Conservation (phyloP, 2,113 vertebrate species). For the Bostrychus sinensis region DNA sequence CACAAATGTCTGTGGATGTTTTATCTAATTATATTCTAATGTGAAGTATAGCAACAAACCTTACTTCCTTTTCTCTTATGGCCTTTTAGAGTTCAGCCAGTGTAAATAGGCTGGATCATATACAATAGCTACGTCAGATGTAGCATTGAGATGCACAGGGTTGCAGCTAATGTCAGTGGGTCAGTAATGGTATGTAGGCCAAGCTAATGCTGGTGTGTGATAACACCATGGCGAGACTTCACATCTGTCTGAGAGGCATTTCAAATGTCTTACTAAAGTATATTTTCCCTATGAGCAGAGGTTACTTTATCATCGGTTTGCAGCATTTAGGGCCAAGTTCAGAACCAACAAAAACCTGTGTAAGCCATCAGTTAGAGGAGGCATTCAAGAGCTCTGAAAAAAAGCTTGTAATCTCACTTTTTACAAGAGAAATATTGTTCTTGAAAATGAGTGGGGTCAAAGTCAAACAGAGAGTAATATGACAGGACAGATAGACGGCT, state of each 20-base stretch:
- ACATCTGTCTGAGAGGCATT: constrained; percentile 30
- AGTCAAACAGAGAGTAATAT: background rate
- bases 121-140: constrained; percentile 26
- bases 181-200: constrained; percentile 49
- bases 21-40: constrained; percentile 52
- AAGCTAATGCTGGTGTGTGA: constrained; percentile 49
- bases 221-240: constrained; percentile 44
- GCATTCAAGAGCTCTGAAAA: background rate
- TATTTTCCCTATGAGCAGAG: constrained; percentile 5
- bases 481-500: background rate
- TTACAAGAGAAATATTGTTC: background rate
- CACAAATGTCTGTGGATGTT: constrained; percentile 31
- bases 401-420: background rate
- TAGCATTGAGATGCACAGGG: constrained; percentile 9
- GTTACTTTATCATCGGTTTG: constrained; percentile 23
- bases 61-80: constrained; percentile 27
- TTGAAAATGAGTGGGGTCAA: background rate
- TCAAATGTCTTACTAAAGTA: constrained; percentile 38
- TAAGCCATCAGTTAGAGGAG: background rate
- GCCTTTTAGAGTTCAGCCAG: constrained; percentile 25
- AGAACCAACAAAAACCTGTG: constrained; percentile 3
- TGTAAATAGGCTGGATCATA: constrained; percentile 44
- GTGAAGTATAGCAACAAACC: constrained; percentile 44
- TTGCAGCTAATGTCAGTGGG: constrained; percentile 45
- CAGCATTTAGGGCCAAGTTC: constrained; percentile 3